Conservation (phyloP, 2,797 vertebrate species). For the Nyctibius grandis region DNA sequence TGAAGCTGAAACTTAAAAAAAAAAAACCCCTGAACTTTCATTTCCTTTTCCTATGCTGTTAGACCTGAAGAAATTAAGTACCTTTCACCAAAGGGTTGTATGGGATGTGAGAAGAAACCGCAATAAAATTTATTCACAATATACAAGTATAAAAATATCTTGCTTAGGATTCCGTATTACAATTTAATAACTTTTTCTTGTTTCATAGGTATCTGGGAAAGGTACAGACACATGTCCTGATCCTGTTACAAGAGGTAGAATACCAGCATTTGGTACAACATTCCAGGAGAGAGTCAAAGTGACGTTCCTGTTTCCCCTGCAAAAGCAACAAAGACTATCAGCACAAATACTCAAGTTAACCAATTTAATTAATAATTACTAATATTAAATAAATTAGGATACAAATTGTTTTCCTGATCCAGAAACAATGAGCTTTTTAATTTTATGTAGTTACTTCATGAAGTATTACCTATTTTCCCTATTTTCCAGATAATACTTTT, state of each 20-base stretch:
- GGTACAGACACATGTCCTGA: constrained; percentile 89
- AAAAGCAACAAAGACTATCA: constrained; percentile 47
- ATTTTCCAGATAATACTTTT: neutral
- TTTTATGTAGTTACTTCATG: neutral
- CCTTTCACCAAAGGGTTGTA: constrained; percentile 29
- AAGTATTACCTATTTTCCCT: neutral
- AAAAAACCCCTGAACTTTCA: neutral
- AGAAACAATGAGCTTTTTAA: neutral
- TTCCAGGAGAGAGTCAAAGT: constrained; percentile 97
- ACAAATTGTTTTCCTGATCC: neutral
- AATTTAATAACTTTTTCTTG: constrained; percentile 90
- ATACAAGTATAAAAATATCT: constrained; percentile 80
- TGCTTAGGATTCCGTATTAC: constrained; percentile 71
- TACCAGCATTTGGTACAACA: constrained; percentile 95
- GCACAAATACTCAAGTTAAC: neutral
- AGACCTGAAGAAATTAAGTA: constrained; percentile 36
- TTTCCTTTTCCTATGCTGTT: constrained; percentile 10
- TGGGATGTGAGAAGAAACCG: constrained; percentile 49
- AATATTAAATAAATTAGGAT: neutral
- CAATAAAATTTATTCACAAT: constrained; percentile 73
- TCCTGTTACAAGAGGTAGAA: constrained; percentile 93
- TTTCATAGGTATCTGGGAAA: constrained; percentile 94
- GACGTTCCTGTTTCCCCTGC: constrained; percentile 95
- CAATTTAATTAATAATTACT: neutral
- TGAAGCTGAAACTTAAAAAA: too few relatives aligned